Base-by-base conservation (phyloP, 2,888 invertebrate species). In the Oxystoma pomonae region DNA sequence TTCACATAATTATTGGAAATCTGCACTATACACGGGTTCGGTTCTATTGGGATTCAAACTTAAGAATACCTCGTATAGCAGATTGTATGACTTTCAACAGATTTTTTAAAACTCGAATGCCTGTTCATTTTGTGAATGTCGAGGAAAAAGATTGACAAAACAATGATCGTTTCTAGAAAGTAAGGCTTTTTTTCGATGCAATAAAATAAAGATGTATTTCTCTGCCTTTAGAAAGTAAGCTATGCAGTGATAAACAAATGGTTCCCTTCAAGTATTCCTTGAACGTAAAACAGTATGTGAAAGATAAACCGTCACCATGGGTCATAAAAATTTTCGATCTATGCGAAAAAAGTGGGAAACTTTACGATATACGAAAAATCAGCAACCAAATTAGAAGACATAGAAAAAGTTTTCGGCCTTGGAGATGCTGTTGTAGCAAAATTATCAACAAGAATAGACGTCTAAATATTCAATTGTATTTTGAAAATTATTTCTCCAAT, bases 301-400 rank as follows among this genome's bases (percentile, higher is more conserved):
- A 65, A 64, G 64, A 65, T 7, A 69, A 69, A 59, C 69, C 67
- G 1, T 49, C 56, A 56, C 72, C 70, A 19, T 72, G 72, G 72
- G 73, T 70, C 1, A n/a, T n/a, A n/a, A n/a, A n/a, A n/a, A n/a
- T n/a, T n/a, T n/a, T n/a, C n/a, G n/a, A n/a, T n/a, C n/a, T n/a
- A n/a, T n/a, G n/a, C n/a, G n/a, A n/a, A n/a, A n/a, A n/a, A n/a
- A n/a, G n/a, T n/a, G n/a, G n/a, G n/a, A n/a, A n/a, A n/a, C n/a
- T n/a, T n/a, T n/a, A n/a, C n/a, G n/a, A n/a, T n/a, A n/a, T n/a
- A n/a, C n/a, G n/a, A n/a, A n/a, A n/a, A n/a, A n/a, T n/a, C n/a
- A n/a, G n/a, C n/a, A n/a, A n/a, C n/a, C n/a, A n/a, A n/a, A n/a
- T n/a, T n/a, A n/a, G n/a, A n/a, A n/a, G n/a, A n/a, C n/a, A n/a